These are phyloP conservation scores for Sciurus niger DNA, from an alignment of 2,113 vertebrate species.

Conservation along the genomic window DNA sequence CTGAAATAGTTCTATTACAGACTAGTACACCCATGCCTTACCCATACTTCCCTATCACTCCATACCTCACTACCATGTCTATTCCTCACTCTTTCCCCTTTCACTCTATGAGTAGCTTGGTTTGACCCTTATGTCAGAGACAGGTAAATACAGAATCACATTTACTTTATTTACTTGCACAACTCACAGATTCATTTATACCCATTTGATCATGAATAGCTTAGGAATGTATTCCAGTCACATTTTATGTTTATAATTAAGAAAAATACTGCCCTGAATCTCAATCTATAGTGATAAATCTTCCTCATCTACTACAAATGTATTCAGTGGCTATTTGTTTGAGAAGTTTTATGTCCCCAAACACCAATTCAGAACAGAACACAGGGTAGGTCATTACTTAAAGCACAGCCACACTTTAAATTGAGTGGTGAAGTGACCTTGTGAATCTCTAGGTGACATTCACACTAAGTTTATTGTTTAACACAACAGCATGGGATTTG, in stretches of 20 bases:
- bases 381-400: conserved; percentile 74
- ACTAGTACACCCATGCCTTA: not conserved
- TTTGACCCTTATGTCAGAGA: conserved; percentile 56
- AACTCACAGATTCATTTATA: conserved; percentile 73
- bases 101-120: not conserved
- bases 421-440: conserved; percentile 77
- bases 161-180: conserved; percentile 77
- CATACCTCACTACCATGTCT: no score
- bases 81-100: not conserved
- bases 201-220: conserved; percentile 70
- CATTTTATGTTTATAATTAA: conserved; percentile 83
- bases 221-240: conserved; percentile 81
- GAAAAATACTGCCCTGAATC: conserved; percentile 82
- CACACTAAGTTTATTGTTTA: conserved; percentile 61
- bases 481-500: not conserved
- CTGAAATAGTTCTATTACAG: not conserved
- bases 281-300: conserved; percentile 72
- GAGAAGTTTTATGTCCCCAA: conserved; percentile 75
- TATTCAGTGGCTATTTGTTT: conserved; percentile 75
- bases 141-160: conserved; percentile 52
- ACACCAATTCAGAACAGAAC: conserved; percentile 78
- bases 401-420: conserved; percentile 73
- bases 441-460: conserved; percentile 52
- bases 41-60: rapidly evolving
- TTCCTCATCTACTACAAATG: conserved; percentile 62